Evolutionary conservation across 2,797 vertebrate genomes (phyloP), one percentile per base, ranked within the genome.

Genomic region (Coendou prehensilis): DNA sequence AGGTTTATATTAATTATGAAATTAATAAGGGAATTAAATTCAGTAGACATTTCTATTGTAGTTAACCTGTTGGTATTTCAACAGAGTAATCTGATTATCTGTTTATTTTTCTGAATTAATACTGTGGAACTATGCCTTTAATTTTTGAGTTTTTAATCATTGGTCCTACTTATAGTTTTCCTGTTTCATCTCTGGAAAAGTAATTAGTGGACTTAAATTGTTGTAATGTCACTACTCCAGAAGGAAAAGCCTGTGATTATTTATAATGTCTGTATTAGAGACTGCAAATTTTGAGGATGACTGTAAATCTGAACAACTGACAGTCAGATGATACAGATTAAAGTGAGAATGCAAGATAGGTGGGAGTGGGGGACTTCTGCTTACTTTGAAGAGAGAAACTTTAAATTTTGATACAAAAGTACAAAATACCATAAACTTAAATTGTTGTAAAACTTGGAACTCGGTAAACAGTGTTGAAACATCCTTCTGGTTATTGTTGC

Each of bases 121-220:
- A 84, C 17, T 64, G 0, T 71, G 80, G 56, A 91, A 82, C 28
- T 76, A 14, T 85, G 45, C n/a, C 54, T 89, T 47, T 67, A 45
- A 88, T 37, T 89, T 89, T 82, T 90, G 47, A 90, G 50, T 64
- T 95, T 93, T 97, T 93, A 84, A 81, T 93, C 67, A 76, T 82
- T 91, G 28, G 17, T 95, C 18, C 37, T 37, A 69, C 64, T 17
- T 64, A 33, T 56, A 54, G 2, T 91, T 94, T 73, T 63, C 64
- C 33, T 64, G 0, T 90, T 94, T 95, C 56, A 56, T 88, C 56
- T 95, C 50, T 87, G 50, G 54, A 69, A 81, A 95, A 92, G 61
- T 95, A 50, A 67, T 14, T 92, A 93, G 64, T 54, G 67, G 87
- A 89, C 6, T 85, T 91, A 84, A 89, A 69, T 89, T 92, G 57